These are phyloP conservation scores for Montipora foliosa DNA, from an alignment of 64 coral and sea anemone genomes.

Conservation along the genomic window DNA sequence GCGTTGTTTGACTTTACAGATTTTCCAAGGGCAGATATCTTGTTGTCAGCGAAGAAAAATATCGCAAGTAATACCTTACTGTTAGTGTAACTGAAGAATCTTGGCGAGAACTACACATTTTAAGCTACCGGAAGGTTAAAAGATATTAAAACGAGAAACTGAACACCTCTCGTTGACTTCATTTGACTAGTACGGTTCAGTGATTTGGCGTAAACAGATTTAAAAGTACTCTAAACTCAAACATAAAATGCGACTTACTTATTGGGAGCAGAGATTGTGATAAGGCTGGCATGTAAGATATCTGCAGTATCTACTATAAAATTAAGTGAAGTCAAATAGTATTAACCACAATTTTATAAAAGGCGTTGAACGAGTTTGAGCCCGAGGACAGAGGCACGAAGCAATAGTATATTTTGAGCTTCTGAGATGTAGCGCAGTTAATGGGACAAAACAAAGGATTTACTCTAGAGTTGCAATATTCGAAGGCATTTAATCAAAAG, in stretches of 20 bases:
- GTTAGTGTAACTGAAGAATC: not conserved
- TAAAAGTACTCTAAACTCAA: not conserved
- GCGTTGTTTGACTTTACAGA: not conserved
- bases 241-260: not conserved
- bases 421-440: not conserved
- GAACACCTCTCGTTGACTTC: not conserved
- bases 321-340: no score
- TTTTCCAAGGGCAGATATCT: slow-evolving; percentile 16
- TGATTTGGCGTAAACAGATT: not conserved
- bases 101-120: not conserved
- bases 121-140: not conserved
- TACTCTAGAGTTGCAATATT: not conserved
- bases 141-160: not conserved
- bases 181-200: not conserved
- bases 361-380: no score
- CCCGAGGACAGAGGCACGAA: no score
- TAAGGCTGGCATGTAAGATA: no score
- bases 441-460: not conserved
- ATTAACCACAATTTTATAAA: not conserved
- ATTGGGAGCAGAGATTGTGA: no score
- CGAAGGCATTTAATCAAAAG: not conserved
- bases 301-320: no score
- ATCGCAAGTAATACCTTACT: not conserved
- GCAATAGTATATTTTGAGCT: no score
- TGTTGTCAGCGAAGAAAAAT: not conserved